phyloP scores from a whole-genome alignment of 2,797 vertebrate species.

The Microctenopoma lineatum region DNA sequence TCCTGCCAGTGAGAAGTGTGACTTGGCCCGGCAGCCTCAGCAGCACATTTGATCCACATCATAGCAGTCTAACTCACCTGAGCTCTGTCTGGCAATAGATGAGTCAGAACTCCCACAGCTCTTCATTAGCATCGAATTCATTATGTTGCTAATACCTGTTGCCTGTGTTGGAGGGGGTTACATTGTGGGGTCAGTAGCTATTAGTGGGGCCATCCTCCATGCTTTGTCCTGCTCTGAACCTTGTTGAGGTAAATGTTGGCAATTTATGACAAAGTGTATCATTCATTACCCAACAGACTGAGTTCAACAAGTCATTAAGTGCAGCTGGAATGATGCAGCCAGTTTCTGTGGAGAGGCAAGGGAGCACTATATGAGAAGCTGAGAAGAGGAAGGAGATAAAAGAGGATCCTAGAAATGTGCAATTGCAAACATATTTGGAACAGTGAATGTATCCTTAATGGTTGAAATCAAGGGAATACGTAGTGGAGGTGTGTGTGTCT shows the following conservation, averaged over 20 bases:
- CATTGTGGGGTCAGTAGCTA: slow-evolving; percentile 45
- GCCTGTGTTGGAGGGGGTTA: slow-evolving; percentile 23
- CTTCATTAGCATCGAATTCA: slow-evolving; percentile 59
- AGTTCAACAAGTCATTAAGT: slow-evolving; percentile 44
- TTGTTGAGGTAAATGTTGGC: slow-evolving; percentile 16
- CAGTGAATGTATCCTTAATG: neutral
- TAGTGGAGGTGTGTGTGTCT: neutral
- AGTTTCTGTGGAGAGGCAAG: slow-evolving; percentile 10
- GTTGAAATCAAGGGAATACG: slow-evolving; percentile 4
- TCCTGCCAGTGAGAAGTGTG: neutral
- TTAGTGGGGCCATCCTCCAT: slow-evolving; percentile 50
- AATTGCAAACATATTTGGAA: neutral
- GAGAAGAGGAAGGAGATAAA: neutral
- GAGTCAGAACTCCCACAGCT: slow-evolving; percentile 42
- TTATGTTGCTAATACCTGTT: slow-evolving; percentile 63
- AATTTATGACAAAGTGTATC: slow-evolving; percentile 32
- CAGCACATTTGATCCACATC: neutral
- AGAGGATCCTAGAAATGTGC: slow-evolving; percentile 10
- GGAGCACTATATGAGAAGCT: neutral
- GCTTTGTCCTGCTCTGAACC: slow-evolving; percentile 42
- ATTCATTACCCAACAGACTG: slow-evolving; percentile 35
- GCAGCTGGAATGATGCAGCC: slow-evolving; percentile 30
- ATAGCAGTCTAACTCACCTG: neutral
- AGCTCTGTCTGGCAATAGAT: slow-evolving; percentile 11
- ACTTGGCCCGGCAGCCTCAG: neutral